Evolutionary conservation across 2,113 vertebrate genomes (phyloP).

Genomic region (Promerops cafer): DNA sequence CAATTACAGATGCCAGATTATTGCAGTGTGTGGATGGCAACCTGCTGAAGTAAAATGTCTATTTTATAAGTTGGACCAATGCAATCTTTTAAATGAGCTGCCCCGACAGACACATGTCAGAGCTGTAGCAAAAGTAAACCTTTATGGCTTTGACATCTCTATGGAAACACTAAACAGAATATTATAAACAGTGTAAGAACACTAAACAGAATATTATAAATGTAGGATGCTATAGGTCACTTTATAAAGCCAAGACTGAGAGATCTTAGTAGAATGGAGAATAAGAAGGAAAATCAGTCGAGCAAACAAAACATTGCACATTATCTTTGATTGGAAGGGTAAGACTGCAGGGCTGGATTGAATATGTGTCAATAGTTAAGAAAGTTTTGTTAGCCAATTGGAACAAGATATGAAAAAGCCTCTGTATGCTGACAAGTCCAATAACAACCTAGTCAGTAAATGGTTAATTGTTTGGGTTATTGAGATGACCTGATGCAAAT

Average conservation of each 20-base stretch:
- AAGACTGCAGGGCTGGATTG: background rate
- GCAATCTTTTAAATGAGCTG: background rate
- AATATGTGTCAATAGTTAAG: background rate
- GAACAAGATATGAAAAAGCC: background rate
- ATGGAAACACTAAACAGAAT: background rate
- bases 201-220: background rate
- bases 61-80: background rate
- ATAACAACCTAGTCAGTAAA: background rate
- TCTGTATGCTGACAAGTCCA: background rate
- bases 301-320: background rate
- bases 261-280: background rate
- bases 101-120: background rate
- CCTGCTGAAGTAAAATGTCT: background rate
- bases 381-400: background rate
- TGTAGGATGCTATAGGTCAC: background rate
- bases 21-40: background rate
- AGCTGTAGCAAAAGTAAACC: background rate
- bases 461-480: background rate
- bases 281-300: background rate
- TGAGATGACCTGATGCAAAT: background rate
- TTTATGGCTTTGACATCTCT: background rate
- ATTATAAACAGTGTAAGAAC: background rate
- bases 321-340: background rate
- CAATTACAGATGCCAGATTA: background rate
- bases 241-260: background rate